These are phyloP conservation scores for Trichacis sp. DNA, from an alignment of 2,888 invertebrate species.

Conservation along the genomic window DNA sequence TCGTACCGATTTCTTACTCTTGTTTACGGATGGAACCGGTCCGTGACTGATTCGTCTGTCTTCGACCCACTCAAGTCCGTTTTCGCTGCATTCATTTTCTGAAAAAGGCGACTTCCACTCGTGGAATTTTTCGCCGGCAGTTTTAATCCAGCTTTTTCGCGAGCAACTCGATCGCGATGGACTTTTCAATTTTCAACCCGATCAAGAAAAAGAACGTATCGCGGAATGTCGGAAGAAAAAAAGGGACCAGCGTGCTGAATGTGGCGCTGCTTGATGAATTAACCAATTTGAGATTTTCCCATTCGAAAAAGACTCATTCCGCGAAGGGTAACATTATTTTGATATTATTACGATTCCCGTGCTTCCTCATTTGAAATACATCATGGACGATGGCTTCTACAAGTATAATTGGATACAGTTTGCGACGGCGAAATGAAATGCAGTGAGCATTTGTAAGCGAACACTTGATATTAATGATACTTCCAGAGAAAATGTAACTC, in stretches of 20 bases:
- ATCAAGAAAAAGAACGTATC: no score
- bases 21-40: slow-evolving; percentile 24
- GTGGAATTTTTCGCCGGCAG: no score
- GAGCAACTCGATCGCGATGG: no score
- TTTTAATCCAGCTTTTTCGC: no score
- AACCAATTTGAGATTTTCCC: no score
- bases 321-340: no score
- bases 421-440: background rate
- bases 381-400: background rate
- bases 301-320: no score
- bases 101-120: background rate
- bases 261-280: no score
- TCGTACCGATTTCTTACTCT: slow-evolving; percentile 47
- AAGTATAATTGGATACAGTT: slow-evolving; percentile 1
- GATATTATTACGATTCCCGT: background rate
- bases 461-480: background rate
- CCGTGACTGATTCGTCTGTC: slow-evolving; percentile 12
- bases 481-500: background rate
- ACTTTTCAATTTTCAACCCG: no score
- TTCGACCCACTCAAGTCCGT: background rate
- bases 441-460: background rate
- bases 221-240: no score
- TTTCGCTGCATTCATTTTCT: background rate
- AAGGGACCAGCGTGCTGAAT: no score
- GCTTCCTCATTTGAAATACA: background rate